These are phyloP conservation scores for Drosophila ficusphila DNA, from an alignment of 1,140 invertebrate species.

Conservation along the genomic window DNA sequence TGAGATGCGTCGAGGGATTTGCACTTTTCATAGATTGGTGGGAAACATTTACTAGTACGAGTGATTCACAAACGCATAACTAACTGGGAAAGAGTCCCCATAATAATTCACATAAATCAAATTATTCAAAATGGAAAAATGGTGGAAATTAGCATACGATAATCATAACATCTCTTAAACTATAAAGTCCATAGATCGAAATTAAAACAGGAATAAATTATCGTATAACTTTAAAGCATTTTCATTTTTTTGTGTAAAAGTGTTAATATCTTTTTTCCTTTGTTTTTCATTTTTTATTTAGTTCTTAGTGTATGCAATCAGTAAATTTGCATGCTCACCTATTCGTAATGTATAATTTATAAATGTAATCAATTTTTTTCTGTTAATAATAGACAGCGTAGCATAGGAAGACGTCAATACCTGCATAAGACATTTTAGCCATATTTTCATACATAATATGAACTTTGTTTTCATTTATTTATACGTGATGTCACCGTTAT, in stretches of 20 bases:
- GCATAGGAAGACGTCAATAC: constrained; percentile 85
- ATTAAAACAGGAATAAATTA: constrained; percentile 20
- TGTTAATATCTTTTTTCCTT: constrained; percentile 25
- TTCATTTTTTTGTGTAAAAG: constrained; percentile 47
- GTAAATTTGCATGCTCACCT: constrained; percentile 54
- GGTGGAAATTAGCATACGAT: constrained; percentile 25
- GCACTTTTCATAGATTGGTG: constrained; percentile 53
- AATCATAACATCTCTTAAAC: constrained; percentile 18
- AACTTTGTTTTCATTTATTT: constrained; percentile 69
- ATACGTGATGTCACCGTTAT: constrained; percentile 44
- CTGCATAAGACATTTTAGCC: constrained; percentile 85
- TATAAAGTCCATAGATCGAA: constrained; percentile 4
- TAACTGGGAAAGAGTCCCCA: constrained; percentile 20
- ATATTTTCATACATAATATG: constrained; percentile 81
- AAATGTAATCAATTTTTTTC: constrained; percentile 71
- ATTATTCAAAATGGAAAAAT: constrained; percentile 19
- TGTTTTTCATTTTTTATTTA: constrained; percentile 14
- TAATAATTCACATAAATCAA: constrained; percentile 15
- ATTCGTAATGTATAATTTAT: constrained; percentile 76
- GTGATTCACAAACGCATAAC: constrained; percentile 40
- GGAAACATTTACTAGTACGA: constrained; percentile 60
- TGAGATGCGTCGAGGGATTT: constrained; percentile 28
- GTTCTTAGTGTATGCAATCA: constrained; percentile 40
- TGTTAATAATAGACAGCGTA: constrained; percentile 85
- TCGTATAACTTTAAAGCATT: constrained; percentile 37